Conservation (phyloP, 2,888 invertebrate genomes). For the Drosophila anomelani region DNA sequence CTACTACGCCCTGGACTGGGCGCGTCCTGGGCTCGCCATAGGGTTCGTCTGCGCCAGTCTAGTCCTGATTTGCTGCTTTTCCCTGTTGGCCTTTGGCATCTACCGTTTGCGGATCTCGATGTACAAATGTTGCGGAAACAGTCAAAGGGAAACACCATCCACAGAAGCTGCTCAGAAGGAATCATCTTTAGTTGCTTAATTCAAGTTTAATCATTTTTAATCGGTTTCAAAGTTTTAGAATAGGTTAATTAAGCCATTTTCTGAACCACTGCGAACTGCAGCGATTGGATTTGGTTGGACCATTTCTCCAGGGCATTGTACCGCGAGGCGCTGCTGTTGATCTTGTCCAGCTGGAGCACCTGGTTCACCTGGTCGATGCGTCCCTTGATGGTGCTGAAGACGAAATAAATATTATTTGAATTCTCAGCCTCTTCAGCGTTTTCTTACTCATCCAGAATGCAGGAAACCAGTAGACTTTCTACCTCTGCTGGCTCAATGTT, state of each 20-base stretch:
- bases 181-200: constrained; percentile 23
- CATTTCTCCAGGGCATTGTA: constrained; percentile 98
- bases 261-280: constrained; percentile 95
- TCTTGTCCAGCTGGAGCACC: constrained; percentile 93
- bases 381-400: constrained; percentile 91
- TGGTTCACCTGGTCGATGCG: constrained; percentile 97
- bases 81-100: constrained; percentile 68
- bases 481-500: constrained; percentile 98
- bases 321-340: constrained; percentile 92
- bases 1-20: constrained; percentile 91
- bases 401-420: constrained; percentile 3
- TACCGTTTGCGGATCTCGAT: constrained; percentile 56
- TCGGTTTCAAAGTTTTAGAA: constrained; percentile 12
- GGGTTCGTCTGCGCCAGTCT: constrained; percentile 58
- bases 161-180: neutral
- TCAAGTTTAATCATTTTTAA: constrained; percentile 19
- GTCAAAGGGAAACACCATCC: constrained; percentile 13
- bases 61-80: constrained; percentile 57
- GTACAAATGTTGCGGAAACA: constrained; percentile 39
- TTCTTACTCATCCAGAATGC: constrained; percentile 97
- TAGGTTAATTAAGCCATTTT: constrained; percentile 91
- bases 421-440: neutral
- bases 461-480: constrained; percentile 97
- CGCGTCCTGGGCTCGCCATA: constrained; percentile 85
- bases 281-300: constrained; percentile 94